Evolutionary conservation across 2,888 invertebrate species (phyloP).

Genomic region (Cylloceria caligata): DNA sequence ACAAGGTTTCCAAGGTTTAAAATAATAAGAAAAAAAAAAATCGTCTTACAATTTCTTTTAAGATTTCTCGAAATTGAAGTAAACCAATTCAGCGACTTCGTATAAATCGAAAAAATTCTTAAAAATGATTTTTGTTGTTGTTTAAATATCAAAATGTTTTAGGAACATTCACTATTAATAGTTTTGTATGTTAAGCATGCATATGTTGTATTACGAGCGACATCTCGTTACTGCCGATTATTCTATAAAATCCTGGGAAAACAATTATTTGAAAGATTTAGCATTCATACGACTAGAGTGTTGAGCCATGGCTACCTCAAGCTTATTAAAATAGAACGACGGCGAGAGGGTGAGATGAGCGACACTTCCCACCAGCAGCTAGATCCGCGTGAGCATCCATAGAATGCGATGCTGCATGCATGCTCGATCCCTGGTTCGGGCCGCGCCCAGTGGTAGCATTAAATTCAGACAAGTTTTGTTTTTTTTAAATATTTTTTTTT

Average conservation of each 20-base stretch:
- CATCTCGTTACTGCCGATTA: too few species aligned
- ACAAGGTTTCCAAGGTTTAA: too few species aligned
- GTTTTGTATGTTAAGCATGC: too few species aligned
- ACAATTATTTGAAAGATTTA: background rate
- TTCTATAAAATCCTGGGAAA: background rate
- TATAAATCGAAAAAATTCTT: too few species aligned
- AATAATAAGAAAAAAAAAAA: too few species aligned
- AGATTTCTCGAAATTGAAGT: too few species aligned
- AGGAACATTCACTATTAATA: too few species aligned
- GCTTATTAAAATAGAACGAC: slow-evolving; percentile 19
- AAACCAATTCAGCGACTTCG: too few species aligned
- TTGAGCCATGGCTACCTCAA: background rate
- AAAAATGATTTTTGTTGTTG: too few species aligned
- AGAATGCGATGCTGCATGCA: slow-evolving; percentile 41
- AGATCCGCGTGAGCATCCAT: slow-evolving; percentile 39
- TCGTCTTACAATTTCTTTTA: too few species aligned
- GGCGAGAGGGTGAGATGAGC: slow-evolving; percentile 39
- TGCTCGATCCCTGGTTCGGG: slow-evolving; percentile 31
- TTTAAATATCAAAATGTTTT: too few species aligned
- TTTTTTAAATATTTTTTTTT: slow-evolving; percentile 43
- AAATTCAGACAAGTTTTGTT: slow-evolving; percentile 70
- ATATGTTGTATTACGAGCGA: too few species aligned
- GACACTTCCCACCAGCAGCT: slow-evolving; percentile 51
- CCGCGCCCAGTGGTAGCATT: slow-evolving; percentile 62
- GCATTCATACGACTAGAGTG: background rate